Conservation (phyloP, 1,140 invertebrate genomes). For the Drosophila cardini region DNA sequence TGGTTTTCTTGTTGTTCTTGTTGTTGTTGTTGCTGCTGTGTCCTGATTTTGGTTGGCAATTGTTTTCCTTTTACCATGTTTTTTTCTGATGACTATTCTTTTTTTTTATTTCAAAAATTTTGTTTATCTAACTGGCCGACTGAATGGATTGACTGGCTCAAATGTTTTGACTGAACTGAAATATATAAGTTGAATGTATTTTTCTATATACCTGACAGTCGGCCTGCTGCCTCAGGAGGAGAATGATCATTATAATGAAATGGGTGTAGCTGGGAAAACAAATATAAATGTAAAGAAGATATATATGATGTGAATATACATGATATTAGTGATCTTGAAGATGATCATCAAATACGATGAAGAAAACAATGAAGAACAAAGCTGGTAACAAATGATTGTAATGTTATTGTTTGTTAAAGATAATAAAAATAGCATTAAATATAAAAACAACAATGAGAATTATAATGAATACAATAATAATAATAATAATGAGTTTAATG, state of each 20-base stretch:
- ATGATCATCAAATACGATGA: no score
- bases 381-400: no score
- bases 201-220: not conserved
- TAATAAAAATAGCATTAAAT: no score
- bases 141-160: slow-evolving; percentile 17
- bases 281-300: not conserved
- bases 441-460: no score
- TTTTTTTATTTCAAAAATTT: slow-evolving; percentile 21
- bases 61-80: slow-evolving; percentile 26
- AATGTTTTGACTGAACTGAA: slow-evolving; percentile 10
- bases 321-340: no score
- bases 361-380: no score
- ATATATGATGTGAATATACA: no score
- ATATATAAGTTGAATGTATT: not conserved
- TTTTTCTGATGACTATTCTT: not conserved
- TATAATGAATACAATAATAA: no score
- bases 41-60: not conserved
- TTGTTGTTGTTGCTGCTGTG: not conserved
- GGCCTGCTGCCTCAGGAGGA: slow-evolving; percentile 5
- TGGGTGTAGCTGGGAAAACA: not conserved
- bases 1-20: slow-evolving; percentile 1
- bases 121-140: slow-evolving; percentile 7
- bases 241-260: not conserved
- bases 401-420: no score
- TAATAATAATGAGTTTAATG: no score